These are phyloP conservation scores for Dendrolimus pini DNA, from an alignment of 2,888 invertebrate genomes.

Conservation along the genomic window DNA sequence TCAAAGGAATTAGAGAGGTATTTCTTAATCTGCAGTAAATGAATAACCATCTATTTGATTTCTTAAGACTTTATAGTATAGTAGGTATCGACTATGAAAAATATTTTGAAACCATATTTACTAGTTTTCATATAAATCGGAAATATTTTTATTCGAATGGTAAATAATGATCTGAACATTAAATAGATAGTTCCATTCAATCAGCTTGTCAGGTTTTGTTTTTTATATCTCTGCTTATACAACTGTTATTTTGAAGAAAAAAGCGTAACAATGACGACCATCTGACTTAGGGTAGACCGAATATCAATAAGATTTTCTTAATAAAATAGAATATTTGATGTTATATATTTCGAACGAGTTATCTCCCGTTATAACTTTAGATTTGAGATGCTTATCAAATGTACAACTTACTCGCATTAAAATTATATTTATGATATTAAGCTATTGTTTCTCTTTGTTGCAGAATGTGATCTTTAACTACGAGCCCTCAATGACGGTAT, in stretches of 20 bases:
- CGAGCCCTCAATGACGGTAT: conserved; percentile 53
- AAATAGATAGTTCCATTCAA: too few relatives aligned
- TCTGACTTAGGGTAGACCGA: conserved; percentile 36
- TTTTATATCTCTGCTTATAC: conserved; percentile 12
- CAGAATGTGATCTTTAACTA: conserved; percentile 57
- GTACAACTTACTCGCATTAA: neutral
- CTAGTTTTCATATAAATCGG: too few relatives aligned
- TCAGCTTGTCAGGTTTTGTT: neutral
- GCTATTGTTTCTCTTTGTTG: conserved; percentile 37
- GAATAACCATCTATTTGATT: too few relatives aligned
- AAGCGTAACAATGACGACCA: conserved; percentile 31
- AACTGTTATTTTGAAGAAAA: conserved; percentile 24
- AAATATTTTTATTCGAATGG: too few relatives aligned
- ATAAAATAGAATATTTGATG: conserved; percentile 30
- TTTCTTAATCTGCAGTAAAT: too few relatives aligned
- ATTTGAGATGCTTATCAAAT: neutral
- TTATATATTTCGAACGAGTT: conserved; percentile 24
- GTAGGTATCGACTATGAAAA: too few relatives aligned
- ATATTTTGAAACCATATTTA: too few relatives aligned
- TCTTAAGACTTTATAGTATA: too few relatives aligned
- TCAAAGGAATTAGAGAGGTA: too few relatives aligned
- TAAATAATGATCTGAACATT: too few relatives aligned
- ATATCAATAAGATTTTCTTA: conserved; percentile 38
- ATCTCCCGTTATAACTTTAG: conserved; percentile 14
- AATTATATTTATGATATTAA: conserved; percentile 2